Percentiles rank a stretch among this genome's conserved stretches.
phyloP scores from a whole-genome alignment of 1,140 invertebrate species.

The Neodiprion fabricii region DNA sequence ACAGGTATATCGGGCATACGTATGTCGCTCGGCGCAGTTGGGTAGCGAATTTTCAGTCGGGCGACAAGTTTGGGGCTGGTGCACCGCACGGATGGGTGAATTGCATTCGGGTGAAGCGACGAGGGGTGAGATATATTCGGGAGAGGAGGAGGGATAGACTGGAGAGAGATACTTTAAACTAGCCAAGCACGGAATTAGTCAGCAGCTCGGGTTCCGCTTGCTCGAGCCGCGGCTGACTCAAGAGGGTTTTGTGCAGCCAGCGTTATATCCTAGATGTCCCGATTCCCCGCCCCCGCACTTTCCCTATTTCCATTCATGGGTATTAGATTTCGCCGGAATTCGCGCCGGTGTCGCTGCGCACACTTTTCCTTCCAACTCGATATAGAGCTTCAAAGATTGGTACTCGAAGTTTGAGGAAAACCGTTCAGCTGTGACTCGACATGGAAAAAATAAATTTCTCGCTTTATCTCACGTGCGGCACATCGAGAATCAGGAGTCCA shows the following conservation, averaged over 20 bases:
- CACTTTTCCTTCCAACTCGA: no score
- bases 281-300: neutral
- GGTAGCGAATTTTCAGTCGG: neutral
- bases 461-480: no score
- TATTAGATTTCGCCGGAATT: no score
- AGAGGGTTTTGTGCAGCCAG: constrained; percentile 4
- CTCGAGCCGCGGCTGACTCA: constrained; percentile 2
- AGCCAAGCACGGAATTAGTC: constrained; percentile 6
- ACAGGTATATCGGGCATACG: no score
- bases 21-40: neutral
- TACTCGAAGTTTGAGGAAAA: no score
- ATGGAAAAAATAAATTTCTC: no score
- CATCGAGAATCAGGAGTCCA: no score
- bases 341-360: no score
- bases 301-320: no score
- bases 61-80: neutral
- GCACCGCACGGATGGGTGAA: neutral
- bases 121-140: no score
- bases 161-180: constrained; percentile 5
- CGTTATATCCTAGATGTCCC: neutral
- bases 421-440: no score
- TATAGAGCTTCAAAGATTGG: no score
- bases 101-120: neutral
- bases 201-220: neutral
- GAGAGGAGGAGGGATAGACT: neutral